Base-by-base conservation (phyloP, 2,113 vertebrate species). In the Macaca mulatta region DNA sequence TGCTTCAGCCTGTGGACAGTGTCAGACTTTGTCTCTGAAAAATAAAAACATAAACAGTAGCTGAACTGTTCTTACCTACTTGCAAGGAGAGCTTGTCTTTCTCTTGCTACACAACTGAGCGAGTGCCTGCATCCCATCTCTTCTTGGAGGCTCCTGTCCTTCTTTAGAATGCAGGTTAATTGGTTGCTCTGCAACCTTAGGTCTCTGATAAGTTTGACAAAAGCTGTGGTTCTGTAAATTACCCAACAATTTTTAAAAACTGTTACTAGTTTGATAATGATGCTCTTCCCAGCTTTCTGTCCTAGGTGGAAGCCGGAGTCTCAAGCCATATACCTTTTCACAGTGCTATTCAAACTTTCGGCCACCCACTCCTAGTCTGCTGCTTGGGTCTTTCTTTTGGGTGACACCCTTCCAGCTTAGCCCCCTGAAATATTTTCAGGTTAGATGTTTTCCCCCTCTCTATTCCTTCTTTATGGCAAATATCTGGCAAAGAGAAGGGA, bases 161-260 rank as follows among this genome's bases (percentile, higher is more conserved):
- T 80, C 45, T 85, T 61, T 93, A 84, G 94, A 95, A 96, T 97
- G 74, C 82, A 90, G 45, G 69, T 89, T 93, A 84, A 84, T 79
- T 89, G 50, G 69, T 40, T 83, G 52, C 57, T 89, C 6, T 87
- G 83, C 82, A 90, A 80, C 18, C 75, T 92, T 8, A 79, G 43
- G 55, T 96, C 85, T 90, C 87, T 84, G 69, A 80, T 69, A 61
- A 38, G 35, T 59, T 93, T 55, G 43, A 77, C 57, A 50, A 80
- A 90, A 93, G 40, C 79, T 92, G 43, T 45, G 69, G 88, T 70
- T 93, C 52, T 95, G 38, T 79, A 64, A 40, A 70, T 85, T 48
- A 32, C 25, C 27, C 64, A 90, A 50, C 55, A 69, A 43, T 57
- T 79, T 43, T 11, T 23, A 72, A 38, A 74, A 77, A 50, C 18